A percentile compares a stretch with the other conserved stretches of the same genome.
Conservation (phyloP, 2,797 vertebrate species). For the Anas georgica region DNA sequence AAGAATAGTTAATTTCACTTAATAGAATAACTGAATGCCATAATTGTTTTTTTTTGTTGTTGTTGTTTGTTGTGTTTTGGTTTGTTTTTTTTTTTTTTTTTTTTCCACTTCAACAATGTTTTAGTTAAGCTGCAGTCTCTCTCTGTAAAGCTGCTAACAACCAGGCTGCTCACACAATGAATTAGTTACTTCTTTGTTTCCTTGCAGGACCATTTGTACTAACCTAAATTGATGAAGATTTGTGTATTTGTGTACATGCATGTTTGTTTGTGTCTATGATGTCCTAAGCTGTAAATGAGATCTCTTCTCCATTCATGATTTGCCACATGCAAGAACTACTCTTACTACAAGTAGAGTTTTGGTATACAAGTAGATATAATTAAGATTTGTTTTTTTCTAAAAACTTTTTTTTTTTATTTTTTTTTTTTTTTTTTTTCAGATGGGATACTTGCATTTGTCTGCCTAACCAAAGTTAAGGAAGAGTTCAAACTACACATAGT, state of each 20-base stretch:
- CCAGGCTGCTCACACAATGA: conserved; percentile 63
- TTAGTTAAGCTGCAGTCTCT: conserved; percentile 69
- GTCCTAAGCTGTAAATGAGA: conserved; percentile 37
- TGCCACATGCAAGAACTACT: conserved; percentile 44
- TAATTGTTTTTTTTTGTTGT: conserved; percentile 58
- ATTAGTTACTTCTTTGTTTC: conserved; percentile 66
- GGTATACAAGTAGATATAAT: not conserved
- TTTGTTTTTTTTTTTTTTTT: not conserved
- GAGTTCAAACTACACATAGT: not conserved
- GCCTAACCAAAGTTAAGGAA: not conserved
- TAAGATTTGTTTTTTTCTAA: not conserved
- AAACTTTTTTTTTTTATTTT: not conserved
- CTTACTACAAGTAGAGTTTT: not conserved
- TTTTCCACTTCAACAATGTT: conserved; percentile 65
- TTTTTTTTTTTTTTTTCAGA: not conserved
- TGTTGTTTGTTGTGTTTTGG: conserved; percentile 10
- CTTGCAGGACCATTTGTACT: conserved; percentile 65
- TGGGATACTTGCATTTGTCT: not conserved
- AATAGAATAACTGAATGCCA: conserved; percentile 82
- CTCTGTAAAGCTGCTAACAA: conserved; percentile 73
- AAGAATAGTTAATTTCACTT: conserved; percentile 80
- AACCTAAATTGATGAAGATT: conserved; percentile 63
- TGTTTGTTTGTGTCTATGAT: conserved; percentile 67
- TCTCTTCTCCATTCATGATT: conserved; percentile 69
- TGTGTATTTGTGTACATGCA: not conserved